Evolutionary conservation across 2,113 vertebrate genomes (phyloP).

Genomic region (Chascanopsetta lugubris): DNA sequence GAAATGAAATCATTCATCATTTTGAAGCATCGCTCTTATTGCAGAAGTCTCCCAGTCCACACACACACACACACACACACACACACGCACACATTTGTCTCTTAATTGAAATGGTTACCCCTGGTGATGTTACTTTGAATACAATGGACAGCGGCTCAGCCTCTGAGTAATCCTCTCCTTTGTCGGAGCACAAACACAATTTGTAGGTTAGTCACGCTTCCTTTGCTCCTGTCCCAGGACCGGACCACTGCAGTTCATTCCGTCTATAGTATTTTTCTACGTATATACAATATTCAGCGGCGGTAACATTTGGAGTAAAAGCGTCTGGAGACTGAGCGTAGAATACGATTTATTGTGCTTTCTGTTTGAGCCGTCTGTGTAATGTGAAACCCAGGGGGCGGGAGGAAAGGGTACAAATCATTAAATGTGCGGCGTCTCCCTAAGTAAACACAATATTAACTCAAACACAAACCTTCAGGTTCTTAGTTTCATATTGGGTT

Average conservation of each 20-base stretch:
- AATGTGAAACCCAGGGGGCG: no score
- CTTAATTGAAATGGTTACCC: conserved; percentile 41
- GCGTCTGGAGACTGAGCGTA: background rate
- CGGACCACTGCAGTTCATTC: conserved; percentile 35
- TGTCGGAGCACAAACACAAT: conserved; percentile 41
- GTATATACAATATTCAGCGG: background rate
- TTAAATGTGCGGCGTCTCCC: background rate
- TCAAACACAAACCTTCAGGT: background rate
- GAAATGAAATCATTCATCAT: conserved; percentile 74
- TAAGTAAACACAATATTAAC: background rate
- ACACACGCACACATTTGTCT: conserved; percentile 13
- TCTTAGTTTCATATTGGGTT: no score
- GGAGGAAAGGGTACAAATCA: no score
- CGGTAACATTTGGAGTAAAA: background rate
- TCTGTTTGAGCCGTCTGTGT: background rate
- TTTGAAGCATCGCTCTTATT: conserved; percentile 42
- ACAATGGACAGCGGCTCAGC: conserved; percentile 15
- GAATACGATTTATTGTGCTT: background rate
- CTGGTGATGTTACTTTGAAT: conserved; percentile 29
- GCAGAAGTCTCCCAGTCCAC: conserved; percentile 14
- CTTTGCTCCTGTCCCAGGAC: background rate
- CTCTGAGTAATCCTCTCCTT: conserved; percentile 16
- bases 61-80: conserved; percentile 4
- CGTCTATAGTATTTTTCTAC: background rate
- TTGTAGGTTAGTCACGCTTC: conserved; percentile 31